These are phyloP conservation scores for Gryon sp. DNA, from an alignment of 1,140 invertebrate species.

Conservation along the genomic window DNA sequence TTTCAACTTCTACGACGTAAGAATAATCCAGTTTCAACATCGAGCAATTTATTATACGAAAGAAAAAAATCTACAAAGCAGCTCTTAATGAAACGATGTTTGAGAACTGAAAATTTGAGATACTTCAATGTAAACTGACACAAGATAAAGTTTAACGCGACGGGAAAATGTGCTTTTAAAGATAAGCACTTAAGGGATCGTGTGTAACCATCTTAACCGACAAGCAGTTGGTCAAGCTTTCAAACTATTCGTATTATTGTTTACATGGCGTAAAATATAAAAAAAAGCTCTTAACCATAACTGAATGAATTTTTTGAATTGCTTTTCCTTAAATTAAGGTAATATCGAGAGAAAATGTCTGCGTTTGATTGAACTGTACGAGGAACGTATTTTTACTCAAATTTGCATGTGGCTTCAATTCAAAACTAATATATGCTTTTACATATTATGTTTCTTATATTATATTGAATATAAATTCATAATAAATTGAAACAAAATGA, in stretches of 20 bases:
- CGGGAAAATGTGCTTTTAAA: slow-evolving; percentile 12
- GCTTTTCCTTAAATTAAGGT: too few species aligned
- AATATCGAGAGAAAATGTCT: too few species aligned
- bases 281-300: slow-evolving; percentile 5
- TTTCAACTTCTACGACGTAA: too few species aligned
- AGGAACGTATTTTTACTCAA: too few species aligned
- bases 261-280: too few species aligned
- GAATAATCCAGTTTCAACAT: too few species aligned
- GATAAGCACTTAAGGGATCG: slow-evolving; percentile 12
- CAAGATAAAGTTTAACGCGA: slow-evolving; percentile 30
- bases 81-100: slow-evolving; percentile 35
- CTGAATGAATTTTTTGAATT: too few species aligned
- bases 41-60: too few species aligned
- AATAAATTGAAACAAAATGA: slow-evolving; percentile 54
- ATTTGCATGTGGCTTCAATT: too few species aligned
- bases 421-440: too few species aligned
- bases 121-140: slow-evolving; percentile 28
- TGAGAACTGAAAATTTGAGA: slow-evolving; percentile 8
- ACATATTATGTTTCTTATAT: neutral
- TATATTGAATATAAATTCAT: slow-evolving; percentile 34
- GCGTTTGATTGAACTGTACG: too few species aligned
- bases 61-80: too few species aligned
- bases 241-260: slow-evolving; percentile 1
- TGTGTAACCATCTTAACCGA: slow-evolving; percentile 8
- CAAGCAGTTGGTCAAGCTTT: neutral